Conservation (phyloP, 1,140 invertebrate species). For the Trigoniulus corallinus region DNA sequence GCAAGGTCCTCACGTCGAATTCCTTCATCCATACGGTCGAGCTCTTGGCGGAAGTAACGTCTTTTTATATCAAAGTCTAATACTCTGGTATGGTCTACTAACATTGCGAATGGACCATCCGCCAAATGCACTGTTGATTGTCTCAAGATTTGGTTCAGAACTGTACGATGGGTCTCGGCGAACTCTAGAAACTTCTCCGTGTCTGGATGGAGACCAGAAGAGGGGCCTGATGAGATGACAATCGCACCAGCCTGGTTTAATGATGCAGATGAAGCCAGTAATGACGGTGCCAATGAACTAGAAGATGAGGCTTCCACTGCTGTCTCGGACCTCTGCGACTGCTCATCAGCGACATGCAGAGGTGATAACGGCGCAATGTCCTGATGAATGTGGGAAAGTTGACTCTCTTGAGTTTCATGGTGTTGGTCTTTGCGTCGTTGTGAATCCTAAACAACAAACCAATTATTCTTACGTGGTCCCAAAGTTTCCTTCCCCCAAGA, state of each 20-base stretch:
- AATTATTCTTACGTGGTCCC: too few species aligned
- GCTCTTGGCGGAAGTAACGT: constrained; percentile 71
- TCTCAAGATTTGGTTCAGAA: constrained; percentile 79
- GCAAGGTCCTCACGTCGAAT: constrained; percentile 74
- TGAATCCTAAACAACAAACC: constrained; percentile 4
- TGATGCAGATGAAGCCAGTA: background rate
- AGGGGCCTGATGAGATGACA: background rate
- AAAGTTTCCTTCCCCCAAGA: too few species aligned
- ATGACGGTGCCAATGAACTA: too few species aligned
- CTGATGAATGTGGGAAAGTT: constrained; percentile 35
- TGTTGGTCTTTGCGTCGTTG: constrained; percentile 14
- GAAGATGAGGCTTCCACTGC: constrained; percentile 5
- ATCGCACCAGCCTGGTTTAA: background rate
- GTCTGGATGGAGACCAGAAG: constrained; percentile 26
- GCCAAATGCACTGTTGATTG: constrained; percentile 69
- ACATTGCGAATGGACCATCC: constrained; percentile 74
- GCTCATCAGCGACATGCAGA: constrained; percentile 17
- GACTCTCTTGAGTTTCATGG: constrained; percentile 30
- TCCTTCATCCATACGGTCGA: constrained; percentile 62
- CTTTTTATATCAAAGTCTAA: constrained; percentile 86
- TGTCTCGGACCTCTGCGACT: constrained; percentile 7
- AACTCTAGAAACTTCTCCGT: constrained; percentile 62
- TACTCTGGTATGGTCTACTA: constrained; percentile 77
- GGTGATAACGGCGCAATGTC: constrained; percentile 33
- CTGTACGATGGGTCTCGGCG: constrained; percentile 74